Evolutionary conservation across 2,888 invertebrate genomes (phyloP), one percentile per base, ranked within the genome.

Genomic region (Monochamus alternatus): DNA sequence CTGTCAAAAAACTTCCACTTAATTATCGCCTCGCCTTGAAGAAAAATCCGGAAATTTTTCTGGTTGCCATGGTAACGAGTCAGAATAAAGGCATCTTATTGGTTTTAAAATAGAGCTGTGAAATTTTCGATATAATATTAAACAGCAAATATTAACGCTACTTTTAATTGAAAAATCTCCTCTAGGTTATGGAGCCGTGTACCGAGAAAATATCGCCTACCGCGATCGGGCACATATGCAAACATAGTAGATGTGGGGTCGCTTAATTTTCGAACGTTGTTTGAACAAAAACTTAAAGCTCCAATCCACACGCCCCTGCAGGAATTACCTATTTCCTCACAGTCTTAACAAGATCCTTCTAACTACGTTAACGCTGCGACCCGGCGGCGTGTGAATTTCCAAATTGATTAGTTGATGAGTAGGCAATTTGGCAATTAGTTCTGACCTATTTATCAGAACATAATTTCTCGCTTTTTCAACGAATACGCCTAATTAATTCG

Each of bases 401-500:
- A 22, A 64, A 64, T 44, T 44, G 44, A 64, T 64, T 64, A 64
- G 43, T 43, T 14, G 64, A 64, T 14, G 64, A 64, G 43, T n/a
- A 12, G 30, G 64, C 8, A 64, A 64, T 64, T 44, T n/a, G 55
- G 55, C 55, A 55, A 55, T 55, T 43, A 64, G n/a, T 64, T 30
- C 14, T n/a, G 38, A 14, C 64, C 64, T 14, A 64, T 60, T 60
- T 60, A 60, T 60, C 22, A 14, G 31, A 32, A 60, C 31, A 32
- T 10, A 44, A 44, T 9, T 64, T 12, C 64, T n/a, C 8, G 44
- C 22, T 64, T 64, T 62, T 51, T 70, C 9, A 43, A 47, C 43
- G 51, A 70, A 51, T 14, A 62, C 12, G 52, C 14, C 47, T 30
- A 71, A 71, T 71, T 63, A 62, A 63, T 63, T 71, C 38, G 51